A percentile compares a stretch with the other conserved stretches of the same genome.
Conservation (phyloP, 2,888 invertebrate species). For the Caenorhabditis auriculariae region DNA sequence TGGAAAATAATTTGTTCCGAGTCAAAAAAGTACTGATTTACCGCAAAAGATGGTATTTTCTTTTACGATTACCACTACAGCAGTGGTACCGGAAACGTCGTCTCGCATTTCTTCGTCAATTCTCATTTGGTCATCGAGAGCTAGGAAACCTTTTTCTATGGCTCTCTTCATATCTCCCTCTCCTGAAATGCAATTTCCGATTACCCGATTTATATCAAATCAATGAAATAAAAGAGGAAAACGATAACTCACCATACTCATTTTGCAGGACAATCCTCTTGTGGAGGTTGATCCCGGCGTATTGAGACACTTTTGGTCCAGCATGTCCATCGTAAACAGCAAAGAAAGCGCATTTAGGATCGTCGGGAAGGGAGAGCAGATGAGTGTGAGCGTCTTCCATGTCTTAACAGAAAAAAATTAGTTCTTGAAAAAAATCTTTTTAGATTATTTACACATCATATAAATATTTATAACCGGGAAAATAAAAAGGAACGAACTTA, state of each 20-base stretch:
- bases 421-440: constrained; percentile 4
- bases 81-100: constrained; percentile 92
- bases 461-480: neutral
- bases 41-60: constrained; percentile 83
- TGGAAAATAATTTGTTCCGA: constrained; percentile 58
- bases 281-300: constrained; percentile 91
- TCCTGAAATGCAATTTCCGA: constrained; percentile 63
- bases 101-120: constrained; percentile 81
- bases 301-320: constrained; percentile 74
- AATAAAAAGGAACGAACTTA: constrained; percentile 70
- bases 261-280: constrained; percentile 78
- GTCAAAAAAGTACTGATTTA: constrained; percentile 38
- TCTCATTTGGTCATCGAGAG: constrained; percentile 83
- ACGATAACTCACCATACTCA: constrained; percentile 36
- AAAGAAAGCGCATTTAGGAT: constrained; percentile 89
- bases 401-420: constrained; percentile 58
- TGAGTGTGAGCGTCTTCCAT: constrained; percentile 99
- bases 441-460: neutral
- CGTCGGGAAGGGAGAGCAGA: constrained; percentile 80
- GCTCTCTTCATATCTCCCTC: constrained; percentile 83
- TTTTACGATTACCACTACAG: constrained; percentile 76
- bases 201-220: neutral
- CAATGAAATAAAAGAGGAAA: neutral
- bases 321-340: constrained; percentile 96
- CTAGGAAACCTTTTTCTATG: constrained; percentile 84